A percentile compares a stretch with the other conserved stretches of the same genome.
These are phyloP conservation scores for Calycopis cecrops DNA, from an alignment of 1,140 invertebrate genomes.

Conservation along the genomic window DNA sequence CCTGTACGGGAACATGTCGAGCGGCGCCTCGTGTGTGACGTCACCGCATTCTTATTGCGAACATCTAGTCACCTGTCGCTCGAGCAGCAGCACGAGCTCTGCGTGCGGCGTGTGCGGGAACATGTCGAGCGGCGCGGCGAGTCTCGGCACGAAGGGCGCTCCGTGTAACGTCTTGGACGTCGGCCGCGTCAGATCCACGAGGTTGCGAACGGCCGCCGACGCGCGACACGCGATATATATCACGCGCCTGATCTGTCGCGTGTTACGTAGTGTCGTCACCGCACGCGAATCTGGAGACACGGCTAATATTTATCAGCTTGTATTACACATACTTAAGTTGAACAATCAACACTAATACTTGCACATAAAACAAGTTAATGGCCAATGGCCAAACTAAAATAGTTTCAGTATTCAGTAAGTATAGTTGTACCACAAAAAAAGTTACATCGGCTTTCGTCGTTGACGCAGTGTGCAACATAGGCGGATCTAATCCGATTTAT, in stretches of 20 bases:
- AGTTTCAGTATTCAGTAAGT: no score
- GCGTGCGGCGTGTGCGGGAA: constrained; percentile 95
- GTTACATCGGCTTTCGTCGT: no score
- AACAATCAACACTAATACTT: no score
- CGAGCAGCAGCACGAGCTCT: constrained; percentile 90
- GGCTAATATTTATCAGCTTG: constrained; percentile 9
- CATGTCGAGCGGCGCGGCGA: constrained; percentile 93
- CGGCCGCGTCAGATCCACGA: constrained; percentile 89
- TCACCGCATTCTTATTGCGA: no score
- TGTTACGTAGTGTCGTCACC: constrained; percentile 84
- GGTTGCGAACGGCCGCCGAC: constrained; percentile 84
- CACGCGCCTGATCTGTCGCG: constrained; percentile 84
- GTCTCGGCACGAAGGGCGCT: constrained; percentile 86
- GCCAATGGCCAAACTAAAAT: no score
- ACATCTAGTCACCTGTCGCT: constrained; percentile 53
- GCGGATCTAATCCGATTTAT: no score
- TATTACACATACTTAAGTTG: no score
- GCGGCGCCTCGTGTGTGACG: no score
- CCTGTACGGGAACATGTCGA: no score
- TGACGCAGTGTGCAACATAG: no score
- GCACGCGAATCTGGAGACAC: constrained; percentile 83
- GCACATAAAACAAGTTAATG: no score
- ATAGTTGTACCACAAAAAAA: no score
- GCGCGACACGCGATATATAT: constrained; percentile 96
- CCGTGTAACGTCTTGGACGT: constrained; percentile 89